Base-by-base conservation (phyloP, 2,113 vertebrate genomes). In the Lampris incognitus region DNA sequence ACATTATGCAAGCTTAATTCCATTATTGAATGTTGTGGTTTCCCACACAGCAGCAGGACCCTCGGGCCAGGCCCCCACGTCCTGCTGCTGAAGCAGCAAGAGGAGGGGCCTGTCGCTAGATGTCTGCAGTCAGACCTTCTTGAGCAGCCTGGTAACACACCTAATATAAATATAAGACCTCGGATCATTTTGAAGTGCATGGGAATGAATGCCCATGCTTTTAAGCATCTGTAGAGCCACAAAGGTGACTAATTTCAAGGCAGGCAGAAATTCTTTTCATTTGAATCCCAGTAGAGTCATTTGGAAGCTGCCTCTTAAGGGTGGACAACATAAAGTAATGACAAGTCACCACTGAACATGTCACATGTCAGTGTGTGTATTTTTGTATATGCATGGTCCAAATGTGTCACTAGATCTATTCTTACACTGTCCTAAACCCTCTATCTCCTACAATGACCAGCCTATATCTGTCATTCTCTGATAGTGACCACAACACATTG, bases 361-460 rank as follows among this genome's bases (percentile, higher is more conserved):
- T 83, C 87, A 82, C 84, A 82, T 87, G 78, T 24, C 46, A 41
- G 37, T 62, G 60, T 52, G 44, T 49, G 5, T 40, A 36, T 54
- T 10, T 60, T 6, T 24, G 51, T 44, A 37, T 62, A 1, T 71
- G 50, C 62, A 69, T 72, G 6, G 60, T 69, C 64, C 62, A 57
- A 65, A 78, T 79, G 72, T 77, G 66, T 82, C 74, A 82, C 42
- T 76, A 72, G 70, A 4, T 63, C 49, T 79, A 72, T 60, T 57
- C 62, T 81, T 48, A 54, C 56, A 72, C 76, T 55, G 44, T 48
- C 63, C 46, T 74, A 72, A 72, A 62, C 36, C n/a, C 2, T 7
- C 38, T 24, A 5, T 51, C 52, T 42, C 48, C 40, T 0, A 1
- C 57, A 51, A 54, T 66, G 71, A 66, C 62, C 73, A 73, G 65